A percentile compares a stretch with the other conserved stretches of the same genome.
Conservation (phyloP, 2,888 invertebrate genomes). For the Stenodema calcarata region DNA sequence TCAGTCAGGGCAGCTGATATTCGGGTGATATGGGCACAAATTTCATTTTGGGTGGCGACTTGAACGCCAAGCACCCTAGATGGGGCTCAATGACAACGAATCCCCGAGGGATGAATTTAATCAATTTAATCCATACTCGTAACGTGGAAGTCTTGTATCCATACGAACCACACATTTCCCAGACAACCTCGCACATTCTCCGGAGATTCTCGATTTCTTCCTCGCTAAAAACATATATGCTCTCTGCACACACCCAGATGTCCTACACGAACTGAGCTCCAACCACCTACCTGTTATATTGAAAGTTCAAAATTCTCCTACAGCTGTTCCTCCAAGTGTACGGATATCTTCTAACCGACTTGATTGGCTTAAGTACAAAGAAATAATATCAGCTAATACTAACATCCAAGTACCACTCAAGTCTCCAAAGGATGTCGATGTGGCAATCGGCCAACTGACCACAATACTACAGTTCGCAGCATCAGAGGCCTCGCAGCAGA, state of each 20-base stretch:
- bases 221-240: neutral
- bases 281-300: slow-evolving; percentile 17
- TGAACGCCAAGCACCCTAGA: too few species aligned
- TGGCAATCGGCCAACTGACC: neutral
- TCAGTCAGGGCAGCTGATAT: too few species aligned
- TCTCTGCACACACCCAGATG: neutral
- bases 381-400: neutral
- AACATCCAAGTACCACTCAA: slow-evolving; percentile 12
- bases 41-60: too few species aligned
- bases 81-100: too few species aligned
- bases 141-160: too few species aligned
- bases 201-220: too few species aligned
- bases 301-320: neutral
- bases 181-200: too few species aligned
- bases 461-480: slow-evolving; percentile 8
- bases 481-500: neutral
- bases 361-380: slow-evolving; percentile 20
- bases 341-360: neutral
- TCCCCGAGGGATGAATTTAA: too few species aligned
- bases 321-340: neutral
- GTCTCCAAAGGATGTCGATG: slow-evolving; percentile 14
- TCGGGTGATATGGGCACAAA: too few species aligned
- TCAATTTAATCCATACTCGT: too few species aligned
- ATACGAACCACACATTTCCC: too few species aligned
- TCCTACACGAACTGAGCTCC: slow-evolving; percentile 14